These are phyloP conservation scores for Pyrgus malvae DNA, from an alignment of 2,888 invertebrate genomes.

Conservation along the genomic window DNA sequence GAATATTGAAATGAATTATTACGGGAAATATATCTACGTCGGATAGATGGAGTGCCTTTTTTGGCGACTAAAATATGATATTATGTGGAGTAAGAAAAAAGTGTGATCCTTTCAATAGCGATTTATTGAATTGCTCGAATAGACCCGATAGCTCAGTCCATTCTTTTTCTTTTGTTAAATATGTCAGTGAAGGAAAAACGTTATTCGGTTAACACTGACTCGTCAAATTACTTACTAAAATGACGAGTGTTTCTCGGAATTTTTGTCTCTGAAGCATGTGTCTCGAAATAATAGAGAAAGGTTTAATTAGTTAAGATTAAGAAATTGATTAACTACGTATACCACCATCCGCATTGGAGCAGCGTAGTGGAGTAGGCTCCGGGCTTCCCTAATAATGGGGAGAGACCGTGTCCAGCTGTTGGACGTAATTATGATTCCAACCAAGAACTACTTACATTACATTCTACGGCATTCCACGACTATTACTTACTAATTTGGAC, in stretches of 20 bases:
- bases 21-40: conserved; percentile 23
- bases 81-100: conserved; percentile 51
- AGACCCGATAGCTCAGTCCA: conserved; percentile 37
- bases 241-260: neutral
- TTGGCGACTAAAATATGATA: conserved; percentile 57
- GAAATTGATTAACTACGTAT: no score
- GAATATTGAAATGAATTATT: conserved; percentile 27
- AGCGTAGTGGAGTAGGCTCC: no score
- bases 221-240: neutral
- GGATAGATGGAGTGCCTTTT: conserved; percentile 51
- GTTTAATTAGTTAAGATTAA: no score
- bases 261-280: no score
- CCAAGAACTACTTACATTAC: no score
- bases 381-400: no score
- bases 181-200: neutral
- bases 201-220: neutral
- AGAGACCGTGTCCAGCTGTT: no score
- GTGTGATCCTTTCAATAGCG: conserved; percentile 53
- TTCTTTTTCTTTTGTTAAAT: conserved; percentile 7
- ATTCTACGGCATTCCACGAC: no score
- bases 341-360: no score
- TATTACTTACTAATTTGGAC: no score
- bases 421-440: no score
- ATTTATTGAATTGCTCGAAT: conserved; percentile 57
- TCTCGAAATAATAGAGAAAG: no score